Base-by-base conservation (phyloP, 2,888 invertebrate genomes). In the Kuschelorhynchus macadamiae region DNA sequence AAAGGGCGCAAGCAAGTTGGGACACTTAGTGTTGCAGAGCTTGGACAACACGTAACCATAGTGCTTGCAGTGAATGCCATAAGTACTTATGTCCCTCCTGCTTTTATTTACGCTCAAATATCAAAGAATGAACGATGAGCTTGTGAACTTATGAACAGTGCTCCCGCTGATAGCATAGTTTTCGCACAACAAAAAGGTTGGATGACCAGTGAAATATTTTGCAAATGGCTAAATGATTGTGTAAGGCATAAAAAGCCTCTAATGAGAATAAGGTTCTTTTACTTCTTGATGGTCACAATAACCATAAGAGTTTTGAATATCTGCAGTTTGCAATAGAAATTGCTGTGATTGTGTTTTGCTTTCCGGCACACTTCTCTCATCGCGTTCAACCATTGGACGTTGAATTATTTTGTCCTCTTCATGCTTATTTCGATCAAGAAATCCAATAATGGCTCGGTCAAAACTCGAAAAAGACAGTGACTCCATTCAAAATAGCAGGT, bases 261-360 rank as follows among this genome's bases (percentile, higher is more conserved):
- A 18, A 8, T 33, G 70, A 68, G 11, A 59, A 69, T 11, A 60
- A 46, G 8, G 65, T 74, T 33, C 67, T 81, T 21, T 49, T 82
- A 14, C 74, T 82, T 12, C 53, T 81, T n/a, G 81, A 82, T 74
- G 81, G 80, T 11, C 80, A 80, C 59, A 70, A 67, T 32, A 74
- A 70, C 66, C 77, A 76, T 61, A 71, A 77, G 63, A 44, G 63
- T 33, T 21, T 68, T 14, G 61, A 59, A 21, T 39, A 52, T 12
- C 17, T 72, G n/a, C 20, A 68, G 18, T 52, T 44, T 57, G 65
- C n/a, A n/a, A n/a, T n/a, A n/a, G n/a, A n/a, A n/a, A n/a, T n/a
- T n/a, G n/a, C n/a, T n/a, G n/a, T n/a, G n/a, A n/a, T n/a, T n/a
- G n/a, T n/a, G n/a, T n/a, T n/a, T n/a, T n/a, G n/a, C n/a, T n/a